Conservation (phyloP, 2,888 invertebrate genomes). For the Oscheius sp. region DNA sequence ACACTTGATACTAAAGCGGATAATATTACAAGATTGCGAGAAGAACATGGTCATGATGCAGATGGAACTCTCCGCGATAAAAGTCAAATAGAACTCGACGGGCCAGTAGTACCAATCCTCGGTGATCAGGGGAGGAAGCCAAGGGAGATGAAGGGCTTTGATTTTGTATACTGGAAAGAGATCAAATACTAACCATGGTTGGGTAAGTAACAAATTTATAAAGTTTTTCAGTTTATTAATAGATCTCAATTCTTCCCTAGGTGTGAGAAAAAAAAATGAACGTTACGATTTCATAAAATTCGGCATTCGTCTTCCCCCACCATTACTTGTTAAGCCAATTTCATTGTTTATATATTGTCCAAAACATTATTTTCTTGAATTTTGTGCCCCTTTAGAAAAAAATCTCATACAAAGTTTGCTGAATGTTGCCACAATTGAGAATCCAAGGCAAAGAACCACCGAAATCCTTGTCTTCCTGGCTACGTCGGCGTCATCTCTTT, state of each 20-base stretch:
- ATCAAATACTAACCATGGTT: neutral
- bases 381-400: too few species aligned
- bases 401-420: neutral
- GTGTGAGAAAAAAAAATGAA: too few species aligned
- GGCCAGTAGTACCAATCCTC: slow-evolving; percentile 14
- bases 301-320: too few species aligned
- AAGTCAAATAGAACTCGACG: neutral
- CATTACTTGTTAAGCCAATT: too few species aligned
- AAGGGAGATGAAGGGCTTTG: neutral
- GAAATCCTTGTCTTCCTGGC: neutral
- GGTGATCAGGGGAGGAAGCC: neutral
- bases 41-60: slow-evolving; percentile 3
- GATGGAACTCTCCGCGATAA: neutral
- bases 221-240: too few species aligned
- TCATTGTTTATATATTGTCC: too few species aligned
- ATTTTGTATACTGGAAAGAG: slow-evolving; percentile 5
- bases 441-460: neutral
- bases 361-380: too few species aligned
- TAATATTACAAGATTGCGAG: neutral
- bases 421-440: neutral
- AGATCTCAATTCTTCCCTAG: too few species aligned
- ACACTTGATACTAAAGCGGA: neutral
- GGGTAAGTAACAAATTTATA: too few species aligned
- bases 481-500: neutral
- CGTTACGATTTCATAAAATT: too few species aligned